Evolutionary conservation across 2,888 invertebrate genomes (phyloP).

Genomic region (Mayetiola destructor): DNA sequence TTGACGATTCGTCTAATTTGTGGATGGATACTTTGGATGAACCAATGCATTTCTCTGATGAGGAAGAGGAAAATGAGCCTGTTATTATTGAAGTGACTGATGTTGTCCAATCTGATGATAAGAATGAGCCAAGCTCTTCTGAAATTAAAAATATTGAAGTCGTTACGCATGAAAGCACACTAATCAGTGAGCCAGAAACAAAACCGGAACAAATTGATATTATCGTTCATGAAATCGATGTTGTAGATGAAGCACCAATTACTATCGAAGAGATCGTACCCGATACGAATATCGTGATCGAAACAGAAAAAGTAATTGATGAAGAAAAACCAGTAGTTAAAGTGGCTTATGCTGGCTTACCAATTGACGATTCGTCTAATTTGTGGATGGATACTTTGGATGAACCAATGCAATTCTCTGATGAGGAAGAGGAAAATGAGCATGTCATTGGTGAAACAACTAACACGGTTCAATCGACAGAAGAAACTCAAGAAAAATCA

Average conservation of each 20-base stretch:
- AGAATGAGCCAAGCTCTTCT: conserved; percentile 12
- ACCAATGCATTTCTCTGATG: conserved; percentile 27
- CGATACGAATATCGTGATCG: background rate
- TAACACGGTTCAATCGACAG: no score
- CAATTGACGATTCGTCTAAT: conserved; percentile 26
- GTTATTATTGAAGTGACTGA: conserved; percentile 12
- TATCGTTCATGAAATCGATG: background rate
- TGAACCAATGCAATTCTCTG: conserved; percentile 30
- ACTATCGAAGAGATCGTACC: background rate
- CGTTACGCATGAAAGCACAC: background rate
- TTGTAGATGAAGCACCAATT: background rate
- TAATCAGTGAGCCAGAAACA: background rate
- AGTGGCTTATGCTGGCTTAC: conserved; percentile 24
- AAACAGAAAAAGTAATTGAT: background rate
- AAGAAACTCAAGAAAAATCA: background rate
- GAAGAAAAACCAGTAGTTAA: background rate
- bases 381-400: conserved; percentile 30
- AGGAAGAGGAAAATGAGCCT: background rate
- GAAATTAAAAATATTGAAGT: background rate
- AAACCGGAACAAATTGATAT: background rate
- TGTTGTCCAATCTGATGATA: background rate
- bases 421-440: conserved; percentile 24
- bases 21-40: conserved; percentile 21
- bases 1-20: conserved; percentile 25
- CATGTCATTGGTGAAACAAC: background rate